Conservation (phyloP, 1,140 invertebrate genomes). For the Scylla paramamosain region DNA sequence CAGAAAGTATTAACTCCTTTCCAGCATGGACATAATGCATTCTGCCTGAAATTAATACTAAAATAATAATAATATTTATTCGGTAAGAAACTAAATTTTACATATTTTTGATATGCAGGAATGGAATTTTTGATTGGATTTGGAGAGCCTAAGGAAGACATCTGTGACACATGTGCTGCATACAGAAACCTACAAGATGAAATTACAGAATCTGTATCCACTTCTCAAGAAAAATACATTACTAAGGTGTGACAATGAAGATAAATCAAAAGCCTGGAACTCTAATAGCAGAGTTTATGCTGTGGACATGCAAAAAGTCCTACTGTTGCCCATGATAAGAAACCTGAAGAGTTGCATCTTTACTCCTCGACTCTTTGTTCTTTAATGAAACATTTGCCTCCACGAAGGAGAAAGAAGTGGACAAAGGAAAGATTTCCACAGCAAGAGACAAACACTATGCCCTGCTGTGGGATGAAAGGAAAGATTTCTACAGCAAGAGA, state of each 20-base stretch:
- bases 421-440: slow-evolving; percentile 56
- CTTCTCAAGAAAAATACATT: slow-evolving; percentile 27
- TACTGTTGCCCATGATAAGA: slow-evolving; percentile 55
- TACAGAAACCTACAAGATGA: slow-evolving; percentile 55
- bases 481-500: slow-evolving; percentile 50
- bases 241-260: slow-evolving; percentile 51
- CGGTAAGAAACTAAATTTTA: background rate
- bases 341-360: slow-evolving; percentile 63
- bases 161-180: slow-evolving; percentile 55
- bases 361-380: slow-evolving; percentile 56
- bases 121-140: slow-evolving; percentile 57
- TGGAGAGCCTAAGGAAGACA: slow-evolving; percentile 55
- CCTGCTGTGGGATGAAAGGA: slow-evolving; percentile 56
- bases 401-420: slow-evolving; percentile 56
- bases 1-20: slow-evolving; percentile 50
- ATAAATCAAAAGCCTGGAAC: slow-evolving; percentile 56
- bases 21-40: slow-evolving; percentile 14
- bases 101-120: background rate
- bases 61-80: background rate
- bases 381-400: slow-evolving; percentile 63
- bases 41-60: slow-evolving; percentile 10
- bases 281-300: slow-evolving; percentile 62
- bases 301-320: slow-evolving; percentile 64
- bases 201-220: slow-evolving; percentile 48
- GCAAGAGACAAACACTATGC: slow-evolving; percentile 60